Evolutionary conservation across 2,797 vertebrate genomes (phyloP), one percentile per base, ranked within the genome.

Genomic region (Notolepis coatsorum): DNA sequence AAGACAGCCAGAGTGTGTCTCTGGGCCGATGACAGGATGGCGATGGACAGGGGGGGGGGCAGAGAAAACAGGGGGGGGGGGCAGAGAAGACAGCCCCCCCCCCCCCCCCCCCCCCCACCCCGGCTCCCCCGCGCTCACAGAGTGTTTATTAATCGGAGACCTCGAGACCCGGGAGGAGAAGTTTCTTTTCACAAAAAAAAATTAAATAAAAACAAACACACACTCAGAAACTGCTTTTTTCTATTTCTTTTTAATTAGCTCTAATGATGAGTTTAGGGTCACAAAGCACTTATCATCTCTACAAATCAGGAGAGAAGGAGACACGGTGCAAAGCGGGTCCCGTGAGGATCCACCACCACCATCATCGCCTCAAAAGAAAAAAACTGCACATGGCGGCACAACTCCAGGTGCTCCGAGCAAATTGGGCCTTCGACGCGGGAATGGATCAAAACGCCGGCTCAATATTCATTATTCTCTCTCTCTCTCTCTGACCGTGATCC

Each of bases 381-480:
- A 88, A 87, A 86, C 77, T 77, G 89, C 91, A 90, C 88, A 88
- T 91, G 81, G 92, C 91, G 74, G 93, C 93, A 84, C 91, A 92
- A 91, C 95, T 96, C 96, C 96, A 96, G 95, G 96, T 95, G 95
- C 94, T 95, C 84, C 86, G 77, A 92, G 95, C 94, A 96, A 97
- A 96, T 95, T 95, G 95, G 94, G 94, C 95, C 80, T 95, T 96
- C 92, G 92, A 94, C 90, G 94, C 92, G 93, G n/a, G 93, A 96
- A 96, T 92, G 84, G 94, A 96, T 97, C 95, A 97, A n/a, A 96
- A 95, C 95, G 89, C 93, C 91, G 92, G 95, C 96, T 96, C 95
- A 95, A 96, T 96, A 96, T 96, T 96, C 95, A 97, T 97, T 95
- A 96, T 94, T 96, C 95, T 95, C 89, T 90, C 94, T 92, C 91